A percentile compares a stretch with the other conserved stretches of the same genome.
These are phyloP conservation scores for Monochamus saltuarius DNA, from an alignment of 1,140 invertebrate species.

Conservation along the genomic window DNA sequence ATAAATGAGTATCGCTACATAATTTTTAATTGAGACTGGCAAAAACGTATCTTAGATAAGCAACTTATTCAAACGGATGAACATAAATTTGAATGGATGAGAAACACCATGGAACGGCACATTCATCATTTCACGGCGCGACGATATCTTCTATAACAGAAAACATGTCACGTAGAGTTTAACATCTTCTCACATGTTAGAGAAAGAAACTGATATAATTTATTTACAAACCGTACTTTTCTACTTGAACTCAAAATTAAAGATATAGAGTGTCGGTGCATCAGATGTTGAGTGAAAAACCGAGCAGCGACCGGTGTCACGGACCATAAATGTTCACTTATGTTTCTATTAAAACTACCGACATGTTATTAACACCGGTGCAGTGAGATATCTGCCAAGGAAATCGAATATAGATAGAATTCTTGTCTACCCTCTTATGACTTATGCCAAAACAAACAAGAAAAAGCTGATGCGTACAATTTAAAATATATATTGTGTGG, in stretches of 20 bases:
- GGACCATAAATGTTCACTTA: constrained; percentile 52
- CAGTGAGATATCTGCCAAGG: constrained; percentile 17
- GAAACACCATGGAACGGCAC: constrained; percentile 47
- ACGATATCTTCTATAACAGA: constrained; percentile 27
- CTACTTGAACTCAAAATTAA: constrained; percentile 26
- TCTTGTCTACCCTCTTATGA: too few species aligned
- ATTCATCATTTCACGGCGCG: constrained; percentile 48
- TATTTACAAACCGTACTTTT: constrained; percentile 9
- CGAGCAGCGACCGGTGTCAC: constrained; percentile 48
- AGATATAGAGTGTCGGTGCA: constrained; percentile 33
- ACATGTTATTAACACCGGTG: constrained; percentile 42
- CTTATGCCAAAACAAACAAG: too few species aligned
- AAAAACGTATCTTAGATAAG: constrained; percentile 15
- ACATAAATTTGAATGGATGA: constrained; percentile 49
- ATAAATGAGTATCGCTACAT: too few species aligned
- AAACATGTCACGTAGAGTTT: constrained; percentile 9
- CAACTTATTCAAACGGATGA: constrained; percentile 37
- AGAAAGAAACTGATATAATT: constrained; percentile 23
- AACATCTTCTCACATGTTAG: constrained; percentile 22
- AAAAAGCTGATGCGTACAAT: too few species aligned
- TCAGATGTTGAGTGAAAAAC: constrained; percentile 38
- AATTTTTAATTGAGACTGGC: neutral
- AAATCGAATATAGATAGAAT: neutral
- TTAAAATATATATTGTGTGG: too few species aligned
- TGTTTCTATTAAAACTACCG: constrained; percentile 52